Conservation (phyloP, 2,888 invertebrate species). For the Dinocampus coccinellae region DNA sequence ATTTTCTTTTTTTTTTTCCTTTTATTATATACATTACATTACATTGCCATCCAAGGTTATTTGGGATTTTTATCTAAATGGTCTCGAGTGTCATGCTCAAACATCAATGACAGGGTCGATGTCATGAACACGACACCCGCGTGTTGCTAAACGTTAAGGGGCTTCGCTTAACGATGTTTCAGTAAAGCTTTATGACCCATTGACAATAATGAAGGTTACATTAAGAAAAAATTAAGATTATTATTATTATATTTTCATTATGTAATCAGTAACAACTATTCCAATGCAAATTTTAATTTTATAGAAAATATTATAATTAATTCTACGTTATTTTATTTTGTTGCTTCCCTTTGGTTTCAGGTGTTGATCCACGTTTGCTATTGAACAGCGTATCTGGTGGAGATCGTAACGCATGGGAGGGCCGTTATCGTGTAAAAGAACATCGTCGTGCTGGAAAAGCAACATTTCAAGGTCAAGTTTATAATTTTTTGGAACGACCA, state of each 20-base stretch:
- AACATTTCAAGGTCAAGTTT: conserved; percentile 83
- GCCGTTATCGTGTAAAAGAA: conserved; percentile 74
- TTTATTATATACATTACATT: not conserved
- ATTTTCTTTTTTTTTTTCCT: not conserved
- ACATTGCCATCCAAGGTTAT: not conserved
- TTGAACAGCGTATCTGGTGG: conserved; percentile 62
- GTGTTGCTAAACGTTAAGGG: conserved; percentile 3
- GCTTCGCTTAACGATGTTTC: conserved; percentile 12
- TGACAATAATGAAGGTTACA: not conserved
- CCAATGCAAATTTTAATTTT: not conserved
- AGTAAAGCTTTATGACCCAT: not conserved
- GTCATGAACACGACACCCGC: conserved; percentile 14
- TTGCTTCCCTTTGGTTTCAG: conserved; percentile 47
- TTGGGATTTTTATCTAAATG: not conserved
- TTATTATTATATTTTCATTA: not conserved
- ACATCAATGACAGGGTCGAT: conserved; percentile 30
- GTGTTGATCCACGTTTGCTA: conserved; percentile 63
- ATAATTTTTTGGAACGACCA: conserved; percentile 87
- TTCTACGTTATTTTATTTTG: conserved; percentile 2
- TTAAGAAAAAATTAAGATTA: not conserved
- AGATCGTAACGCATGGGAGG: conserved; percentile 73
- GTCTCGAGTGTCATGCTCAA: conserved; percentile 8
- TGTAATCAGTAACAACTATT: not conserved
- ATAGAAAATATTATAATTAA: not conserved
- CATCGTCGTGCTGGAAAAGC: conserved; percentile 76